Evolutionary conservation across 1,140 invertebrate species (phyloP).

Genomic region (Papilio polyxenes): DNA sequence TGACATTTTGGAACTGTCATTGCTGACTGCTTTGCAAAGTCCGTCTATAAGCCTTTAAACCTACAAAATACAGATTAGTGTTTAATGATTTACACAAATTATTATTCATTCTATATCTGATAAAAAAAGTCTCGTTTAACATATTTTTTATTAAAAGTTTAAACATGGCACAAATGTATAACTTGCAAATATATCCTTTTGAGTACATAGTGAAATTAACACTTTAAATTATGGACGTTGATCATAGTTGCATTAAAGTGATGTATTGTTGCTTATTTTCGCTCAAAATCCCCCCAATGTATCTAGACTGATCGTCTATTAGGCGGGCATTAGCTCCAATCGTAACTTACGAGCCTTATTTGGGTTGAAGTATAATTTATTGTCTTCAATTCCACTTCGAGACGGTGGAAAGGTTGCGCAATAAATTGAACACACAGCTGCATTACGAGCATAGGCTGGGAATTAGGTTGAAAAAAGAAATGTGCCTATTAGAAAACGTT

Average conservation of each 20-base stretch:
- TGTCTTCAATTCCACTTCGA: conserved; percentile 76
- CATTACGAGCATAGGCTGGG: conserved; percentile 72
- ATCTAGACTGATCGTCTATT: conserved; percentile 71
- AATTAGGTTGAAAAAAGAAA: conserved; percentile 78
- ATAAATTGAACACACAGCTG: conserved; percentile 79
- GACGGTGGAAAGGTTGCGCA: conserved; percentile 77
- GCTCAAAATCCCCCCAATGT: conserved; percentile 58
- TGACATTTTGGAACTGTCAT: not conserved
- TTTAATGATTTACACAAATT: too few species aligned
- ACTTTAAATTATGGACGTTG: not conserved
- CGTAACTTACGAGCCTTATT: conserved; percentile 77
- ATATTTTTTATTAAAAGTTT: too few species aligned
- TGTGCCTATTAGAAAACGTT: conserved; percentile 69
- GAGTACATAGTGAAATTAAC: not conserved
- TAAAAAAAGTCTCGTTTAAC: too few species aligned
- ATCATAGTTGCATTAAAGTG: conserved; percentile 30
- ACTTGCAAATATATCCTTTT: too few species aligned
- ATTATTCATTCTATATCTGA: too few species aligned
- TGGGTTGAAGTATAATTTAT: conserved; percentile 79
- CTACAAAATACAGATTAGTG: too few species aligned
- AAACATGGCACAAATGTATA: too few species aligned
- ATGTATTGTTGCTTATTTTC: conserved; percentile 33
- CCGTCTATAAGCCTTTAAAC: not conserved
- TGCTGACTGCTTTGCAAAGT: not conserved
- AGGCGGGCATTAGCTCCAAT: conserved; percentile 65